Percentiles rank a stretch among this genome's conserved stretches.
These are phyloP conservation scores for Tetranychus urticae DNA, from an alignment of 1,140 invertebrate genomes.

Conservation along the genomic window DNA sequence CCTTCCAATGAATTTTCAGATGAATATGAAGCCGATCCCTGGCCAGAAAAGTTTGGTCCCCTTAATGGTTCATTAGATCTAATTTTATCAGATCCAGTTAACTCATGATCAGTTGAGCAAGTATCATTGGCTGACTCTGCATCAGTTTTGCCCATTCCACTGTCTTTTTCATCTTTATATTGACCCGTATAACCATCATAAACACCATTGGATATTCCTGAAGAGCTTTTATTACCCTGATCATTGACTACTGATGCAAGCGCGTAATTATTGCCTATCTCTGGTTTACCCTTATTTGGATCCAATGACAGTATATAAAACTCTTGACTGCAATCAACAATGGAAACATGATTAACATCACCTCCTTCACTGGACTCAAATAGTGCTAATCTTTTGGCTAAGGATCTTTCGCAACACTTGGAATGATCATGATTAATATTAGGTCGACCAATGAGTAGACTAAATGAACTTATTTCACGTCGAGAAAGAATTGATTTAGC, in stretches of 20 bases:
- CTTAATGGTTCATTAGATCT: too few species aligned
- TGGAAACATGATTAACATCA: neutral
- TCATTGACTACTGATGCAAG: neutral
- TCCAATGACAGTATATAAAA: neutral
- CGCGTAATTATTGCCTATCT: neutral
- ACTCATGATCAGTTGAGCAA: neutral
- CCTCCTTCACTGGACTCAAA: neutral
- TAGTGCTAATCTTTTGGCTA: neutral
- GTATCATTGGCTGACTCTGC: conserved; percentile 1
- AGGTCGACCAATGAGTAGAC: neutral
- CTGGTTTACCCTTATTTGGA: neutral
- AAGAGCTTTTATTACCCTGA: neutral
- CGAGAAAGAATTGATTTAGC: conserved; percentile 14
- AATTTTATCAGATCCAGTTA: neutral
- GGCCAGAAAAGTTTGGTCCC: too few species aligned
- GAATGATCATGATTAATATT: neutral
- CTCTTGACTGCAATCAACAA: neutral
- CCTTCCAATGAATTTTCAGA: too few species aligned
- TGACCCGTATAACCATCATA: neutral
- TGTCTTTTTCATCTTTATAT: neutral
- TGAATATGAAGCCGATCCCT: too few species aligned
- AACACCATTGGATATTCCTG: too few species aligned
- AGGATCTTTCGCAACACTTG: neutral
- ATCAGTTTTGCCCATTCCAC: conserved; percentile 2
- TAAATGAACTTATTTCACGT: neutral